These are phyloP conservation scores for Liposcelis brunnea DNA, from an alignment of 2,888 invertebrate species.

Conservation along the genomic window DNA sequence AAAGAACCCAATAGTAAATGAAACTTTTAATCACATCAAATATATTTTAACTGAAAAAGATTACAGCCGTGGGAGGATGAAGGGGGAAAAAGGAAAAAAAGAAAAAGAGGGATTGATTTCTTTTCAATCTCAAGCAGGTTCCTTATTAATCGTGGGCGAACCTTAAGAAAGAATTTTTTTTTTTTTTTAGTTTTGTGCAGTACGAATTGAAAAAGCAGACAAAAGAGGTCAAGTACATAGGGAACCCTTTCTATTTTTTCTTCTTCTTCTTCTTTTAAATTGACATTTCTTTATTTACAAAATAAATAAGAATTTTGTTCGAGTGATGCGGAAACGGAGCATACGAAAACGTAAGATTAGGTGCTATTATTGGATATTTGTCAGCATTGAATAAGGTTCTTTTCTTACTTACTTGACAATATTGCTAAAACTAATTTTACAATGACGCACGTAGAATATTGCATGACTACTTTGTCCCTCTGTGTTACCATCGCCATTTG, in stretches of 20 bases:
- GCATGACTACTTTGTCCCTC: constrained; percentile 59
- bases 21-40: background rate
- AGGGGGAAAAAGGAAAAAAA: background rate
- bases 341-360: too few relatives aligned
- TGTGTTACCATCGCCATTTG: constrained; percentile 79
- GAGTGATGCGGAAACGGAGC: too few relatives aligned
- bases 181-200: too few relatives aligned
- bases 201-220: too few relatives aligned
- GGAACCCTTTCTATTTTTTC: background rate
- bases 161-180: background rate
- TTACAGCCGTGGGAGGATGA: background rate
- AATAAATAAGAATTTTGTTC: constrained; percentile 8
- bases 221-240: too few relatives aligned
- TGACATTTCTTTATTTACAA: constrained; percentile 1
- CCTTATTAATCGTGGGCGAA: too few relatives aligned
- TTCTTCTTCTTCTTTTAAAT: constrained; percentile 3
- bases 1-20: background rate
- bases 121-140: too few relatives aligned
- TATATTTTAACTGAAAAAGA: too few relatives aligned
- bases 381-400: background rate
- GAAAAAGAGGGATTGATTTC: background rate
- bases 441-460: constrained; percentile 60
- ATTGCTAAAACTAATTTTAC: constrained; percentile 61
- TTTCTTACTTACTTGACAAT: constrained; percentile 48
- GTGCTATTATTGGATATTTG: too few relatives aligned